These are phyloP conservation scores for Drosophila saltans DNA, from an alignment of 1,140 invertebrate genomes.

Conservation along the genomic window DNA sequence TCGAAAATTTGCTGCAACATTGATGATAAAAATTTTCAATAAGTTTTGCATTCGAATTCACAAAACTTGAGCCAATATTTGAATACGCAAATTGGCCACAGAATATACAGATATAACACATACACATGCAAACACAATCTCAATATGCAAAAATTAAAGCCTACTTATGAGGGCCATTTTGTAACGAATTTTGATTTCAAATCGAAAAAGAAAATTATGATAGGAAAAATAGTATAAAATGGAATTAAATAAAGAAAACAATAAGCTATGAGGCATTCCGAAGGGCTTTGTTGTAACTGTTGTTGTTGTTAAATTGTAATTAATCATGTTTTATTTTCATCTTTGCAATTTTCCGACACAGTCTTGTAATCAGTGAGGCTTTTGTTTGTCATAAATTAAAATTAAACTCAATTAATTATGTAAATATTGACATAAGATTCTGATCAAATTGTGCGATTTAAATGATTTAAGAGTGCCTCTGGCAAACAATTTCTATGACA, in stretches of 20 bases:
- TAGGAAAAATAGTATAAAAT: neutral
- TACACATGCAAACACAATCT: constrained; percentile 28
- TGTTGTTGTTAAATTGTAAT: constrained; percentile 64
- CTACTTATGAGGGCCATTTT: constrained; percentile 7
- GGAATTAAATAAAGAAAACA: constrained; percentile 29
- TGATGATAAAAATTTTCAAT: constrained; percentile 67
- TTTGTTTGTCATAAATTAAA: constrained; percentile 76
- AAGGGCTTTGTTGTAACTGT: constrained; percentile 9
- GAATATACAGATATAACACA: constrained; percentile 31
- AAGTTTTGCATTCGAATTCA: neutral
- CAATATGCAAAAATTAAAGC: constrained; percentile 16
- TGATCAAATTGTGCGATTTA: neutral
- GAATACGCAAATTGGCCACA: constrained; percentile 37
- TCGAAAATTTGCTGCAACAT: constrained; percentile 67
- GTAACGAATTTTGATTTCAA: neutral
- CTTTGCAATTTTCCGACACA: constrained; percentile 22
- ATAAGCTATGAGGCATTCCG: constrained; percentile 24
- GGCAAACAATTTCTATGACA: neutral
- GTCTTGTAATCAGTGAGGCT: constrained; percentile 37
- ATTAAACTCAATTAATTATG: constrained; percentile 79
- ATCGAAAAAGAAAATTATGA: neutral
- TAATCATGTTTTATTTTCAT: constrained; percentile 65
- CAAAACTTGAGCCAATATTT: constrained; percentile 43
- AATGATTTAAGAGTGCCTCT: neutral
- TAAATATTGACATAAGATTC: constrained; percentile 63